phyloP scores from a whole-genome alignment of 2,888 invertebrate genomes.

The Noctua janthe region DNA sequence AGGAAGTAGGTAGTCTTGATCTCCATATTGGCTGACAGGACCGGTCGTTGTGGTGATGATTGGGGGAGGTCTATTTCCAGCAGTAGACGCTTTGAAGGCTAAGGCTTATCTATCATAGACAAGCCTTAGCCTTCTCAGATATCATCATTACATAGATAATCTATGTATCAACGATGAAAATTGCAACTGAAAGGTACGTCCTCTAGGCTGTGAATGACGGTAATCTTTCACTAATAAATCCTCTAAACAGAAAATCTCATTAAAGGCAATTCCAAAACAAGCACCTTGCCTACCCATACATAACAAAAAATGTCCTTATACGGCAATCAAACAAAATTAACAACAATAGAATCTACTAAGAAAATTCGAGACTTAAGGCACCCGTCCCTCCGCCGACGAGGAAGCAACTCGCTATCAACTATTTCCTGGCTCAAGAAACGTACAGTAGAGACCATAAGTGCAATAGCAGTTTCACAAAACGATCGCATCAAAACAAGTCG shows the following conservation, averaged over 20 bases:
- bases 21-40: not conserved
- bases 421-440: not conserved
- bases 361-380: slow-evolving; percentile 46
- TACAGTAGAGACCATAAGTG: too few relatives aligned
- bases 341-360: slow-evolving; percentile 38
- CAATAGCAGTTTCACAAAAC: too few relatives aligned
- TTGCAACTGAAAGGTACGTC: not conserved
- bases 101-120: too few relatives aligned
- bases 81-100: not conserved
- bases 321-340: slow-evolving; percentile 28
- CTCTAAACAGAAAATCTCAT: slow-evolving; percentile 1
- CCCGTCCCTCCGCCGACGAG: not conserved
- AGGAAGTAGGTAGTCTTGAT: not conserved
- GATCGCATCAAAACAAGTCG: too few relatives aligned
- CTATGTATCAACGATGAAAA: not conserved
- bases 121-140: too few relatives aligned
- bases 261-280: slow-evolving; percentile 24
- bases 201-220: slow-evolving; percentile 4
- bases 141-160: too few relatives aligned
- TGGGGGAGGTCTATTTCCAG: not conserved
- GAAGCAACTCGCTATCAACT: not conserved
- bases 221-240: slow-evolving; percentile 35
- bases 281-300: slow-evolving; percentile 22
- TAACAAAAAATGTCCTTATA: slow-evolving; percentile 40
- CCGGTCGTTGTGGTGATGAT: not conserved